A percentile compares a stretch with the other conserved stretches of the same genome.
Conservation (phyloP, 2,113 vertebrate species). For the Empidonax alnorum region DNA sequence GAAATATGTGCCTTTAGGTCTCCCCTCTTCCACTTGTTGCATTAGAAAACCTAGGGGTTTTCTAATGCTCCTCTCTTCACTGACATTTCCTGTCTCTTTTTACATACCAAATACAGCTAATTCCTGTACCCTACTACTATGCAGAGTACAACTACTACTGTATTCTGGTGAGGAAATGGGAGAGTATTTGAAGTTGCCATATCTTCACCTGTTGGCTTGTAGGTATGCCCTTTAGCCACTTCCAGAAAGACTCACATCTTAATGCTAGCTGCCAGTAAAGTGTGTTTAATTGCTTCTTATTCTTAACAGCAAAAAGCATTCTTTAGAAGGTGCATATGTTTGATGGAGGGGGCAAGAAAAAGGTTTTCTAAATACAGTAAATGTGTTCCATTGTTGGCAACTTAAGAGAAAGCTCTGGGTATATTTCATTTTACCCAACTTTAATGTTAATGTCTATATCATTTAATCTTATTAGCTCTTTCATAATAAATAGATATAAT, state of each 20-base stretch:
- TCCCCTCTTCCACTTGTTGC: neutral
- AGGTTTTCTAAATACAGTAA: neutral
- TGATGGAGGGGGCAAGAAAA: rapidly evolving
- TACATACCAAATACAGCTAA: neutral
- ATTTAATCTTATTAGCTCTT: neutral
- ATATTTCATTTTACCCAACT: neutral
- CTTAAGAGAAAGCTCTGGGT: neutral
- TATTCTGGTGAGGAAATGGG: neutral
- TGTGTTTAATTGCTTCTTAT: neutral
- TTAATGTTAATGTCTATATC: neutral
- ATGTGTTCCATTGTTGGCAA: neutral
- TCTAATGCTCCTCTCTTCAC: neutral
- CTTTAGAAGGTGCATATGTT: neutral
- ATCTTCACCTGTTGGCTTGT: neutral
- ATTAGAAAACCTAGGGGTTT: neutral
- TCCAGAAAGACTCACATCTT: neutral
- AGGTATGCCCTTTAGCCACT: neutral
- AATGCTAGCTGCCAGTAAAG: neutral
- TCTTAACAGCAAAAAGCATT: neutral
- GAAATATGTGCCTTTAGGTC: neutral
- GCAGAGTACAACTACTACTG: neutral
- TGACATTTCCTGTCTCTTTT: neutral
- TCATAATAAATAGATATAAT: neutral
- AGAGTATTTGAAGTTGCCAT: neutral
- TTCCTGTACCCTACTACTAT: neutral